Conservation (phyloP, 2,113 vertebrate species). For the Ailuropoda melanoleuca region DNA sequence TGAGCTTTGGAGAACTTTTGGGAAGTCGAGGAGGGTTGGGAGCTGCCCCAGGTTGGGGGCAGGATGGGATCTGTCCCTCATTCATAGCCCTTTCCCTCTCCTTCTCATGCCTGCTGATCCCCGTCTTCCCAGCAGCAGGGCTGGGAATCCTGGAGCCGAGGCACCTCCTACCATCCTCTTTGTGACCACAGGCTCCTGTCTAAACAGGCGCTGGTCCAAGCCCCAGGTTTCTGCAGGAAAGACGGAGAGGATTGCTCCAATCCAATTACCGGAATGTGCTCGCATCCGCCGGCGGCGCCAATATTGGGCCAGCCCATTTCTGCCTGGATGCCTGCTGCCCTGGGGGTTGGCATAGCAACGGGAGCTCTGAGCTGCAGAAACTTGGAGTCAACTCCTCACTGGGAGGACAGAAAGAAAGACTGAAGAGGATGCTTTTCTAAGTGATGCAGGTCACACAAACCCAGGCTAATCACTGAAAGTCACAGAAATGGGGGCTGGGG, state of each 20-base stretch:
- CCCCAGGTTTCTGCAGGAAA: slow-evolving; percentile 48
- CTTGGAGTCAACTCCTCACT: slow-evolving; percentile 61
- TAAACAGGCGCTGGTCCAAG: slow-evolving; percentile 21
- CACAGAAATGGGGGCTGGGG: not conserved
- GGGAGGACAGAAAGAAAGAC: slow-evolving; percentile 52
- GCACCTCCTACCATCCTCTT: not conserved
- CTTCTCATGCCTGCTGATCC: not conserved
- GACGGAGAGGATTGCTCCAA: slow-evolving; percentile 38
- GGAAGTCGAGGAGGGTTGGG: not conserved
- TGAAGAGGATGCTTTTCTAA: slow-evolving; percentile 61
- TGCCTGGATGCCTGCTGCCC: slow-evolving; percentile 67
- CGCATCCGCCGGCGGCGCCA: slow-evolving; percentile 38
- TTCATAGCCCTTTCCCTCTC: not conserved
- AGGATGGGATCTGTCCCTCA: not conserved
- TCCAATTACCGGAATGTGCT: slow-evolving; percentile 62
- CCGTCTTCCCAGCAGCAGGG: not conserved
- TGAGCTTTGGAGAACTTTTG: not conserved
- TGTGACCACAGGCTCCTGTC: not conserved
- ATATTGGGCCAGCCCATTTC: slow-evolving; percentile 73
- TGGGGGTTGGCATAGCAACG: slow-evolving; percentile 85
- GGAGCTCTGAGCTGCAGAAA: slow-evolving; percentile 71
- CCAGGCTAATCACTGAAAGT: slow-evolving; percentile 25
- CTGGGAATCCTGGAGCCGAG: not conserved
- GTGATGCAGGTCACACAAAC: slow-evolving; percentile 52
- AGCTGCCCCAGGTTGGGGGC: not conserved